Evolutionary conservation across 1,140 invertebrate species (phyloP).

Genomic region (Pogonomyrmex barbatus): DNA sequence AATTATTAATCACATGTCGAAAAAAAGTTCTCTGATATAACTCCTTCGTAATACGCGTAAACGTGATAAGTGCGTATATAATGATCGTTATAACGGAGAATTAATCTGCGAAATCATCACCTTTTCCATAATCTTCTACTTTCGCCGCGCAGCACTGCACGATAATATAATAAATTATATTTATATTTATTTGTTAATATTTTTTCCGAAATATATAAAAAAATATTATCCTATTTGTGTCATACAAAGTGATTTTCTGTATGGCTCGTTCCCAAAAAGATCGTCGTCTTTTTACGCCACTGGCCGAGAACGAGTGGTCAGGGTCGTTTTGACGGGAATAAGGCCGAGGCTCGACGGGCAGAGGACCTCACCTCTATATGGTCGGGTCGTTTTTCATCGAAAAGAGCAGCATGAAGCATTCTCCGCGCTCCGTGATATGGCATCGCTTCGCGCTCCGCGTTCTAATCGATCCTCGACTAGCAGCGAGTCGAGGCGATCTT

Average conservation of each 20-base stretch:
- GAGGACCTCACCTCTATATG: slow-evolving; percentile 60
- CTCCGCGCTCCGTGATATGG: slow-evolving; percentile 38
- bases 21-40: neutral
- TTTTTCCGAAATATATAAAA: neutral
- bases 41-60: neutral
- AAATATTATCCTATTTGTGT: neutral
- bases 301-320: slow-evolving; percentile 53
- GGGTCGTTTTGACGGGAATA: slow-evolving; percentile 49
- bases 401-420: slow-evolving; percentile 40
- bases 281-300: slow-evolving; percentile 33
- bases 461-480: slow-evolving; percentile 48
- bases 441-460: slow-evolving; percentile 20
- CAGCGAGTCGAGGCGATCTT: slow-evolving; percentile 32
- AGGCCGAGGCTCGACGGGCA: slow-evolving; percentile 50
- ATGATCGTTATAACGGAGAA: neutral
- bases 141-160: neutral
- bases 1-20: slow-evolving; percentile 25
- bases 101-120: neutral
- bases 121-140: slow-evolving; percentile 8
- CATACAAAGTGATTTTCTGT: neutral
- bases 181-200: neutral
- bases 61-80: neutral
- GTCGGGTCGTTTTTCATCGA: slow-evolving; percentile 57
- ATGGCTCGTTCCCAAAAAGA: neutral
- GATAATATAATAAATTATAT: neutral